These are phyloP conservation scores for Subacronicta megacephala DNA, from an alignment of 2,888 invertebrate genomes.

Conservation along the genomic window DNA sequence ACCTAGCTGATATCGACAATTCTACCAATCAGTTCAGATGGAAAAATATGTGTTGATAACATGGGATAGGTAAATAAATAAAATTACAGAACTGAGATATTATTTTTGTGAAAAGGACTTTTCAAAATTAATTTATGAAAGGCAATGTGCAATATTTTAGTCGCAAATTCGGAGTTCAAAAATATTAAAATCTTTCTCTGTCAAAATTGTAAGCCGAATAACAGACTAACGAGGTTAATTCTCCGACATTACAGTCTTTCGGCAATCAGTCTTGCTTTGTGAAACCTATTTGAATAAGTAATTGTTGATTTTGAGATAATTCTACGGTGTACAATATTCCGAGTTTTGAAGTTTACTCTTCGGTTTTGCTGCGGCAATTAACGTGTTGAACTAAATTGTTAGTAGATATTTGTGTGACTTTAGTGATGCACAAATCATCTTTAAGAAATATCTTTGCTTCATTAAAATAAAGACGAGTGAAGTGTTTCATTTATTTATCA, in stretches of 20 bases:
- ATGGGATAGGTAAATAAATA: no score
- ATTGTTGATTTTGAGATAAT: slow-evolving; percentile 30
- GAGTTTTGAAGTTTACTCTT: slow-evolving; percentile 9
- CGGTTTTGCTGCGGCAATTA: not conserved
- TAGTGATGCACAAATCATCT: no score
- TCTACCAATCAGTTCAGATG: no score
- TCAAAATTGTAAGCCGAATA: slow-evolving; percentile 13
- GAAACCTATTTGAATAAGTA: slow-evolving; percentile 33
- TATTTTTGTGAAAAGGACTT: not conserved
- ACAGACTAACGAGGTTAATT: slow-evolving; percentile 27
- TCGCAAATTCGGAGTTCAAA: not conserved
- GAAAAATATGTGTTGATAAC: no score
- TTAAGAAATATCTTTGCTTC: no score
- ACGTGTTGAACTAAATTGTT: slow-evolving; percentile 16
- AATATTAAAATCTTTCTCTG: slow-evolving; percentile 2
- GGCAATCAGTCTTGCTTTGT: slow-evolving; percentile 31
- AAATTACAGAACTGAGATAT: no score
- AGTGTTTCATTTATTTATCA: no score
- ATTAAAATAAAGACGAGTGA: no score
- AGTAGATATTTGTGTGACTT: no score
- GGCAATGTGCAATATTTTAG: not conserved
- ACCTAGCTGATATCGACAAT: no score
- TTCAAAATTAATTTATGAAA: not conserved
- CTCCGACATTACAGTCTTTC: slow-evolving; percentile 32
- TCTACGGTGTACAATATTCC: slow-evolving; percentile 19